Evolutionary conservation across 2,888 invertebrate genomes (phyloP).

Genomic region (Tribolium freemani): DNA sequence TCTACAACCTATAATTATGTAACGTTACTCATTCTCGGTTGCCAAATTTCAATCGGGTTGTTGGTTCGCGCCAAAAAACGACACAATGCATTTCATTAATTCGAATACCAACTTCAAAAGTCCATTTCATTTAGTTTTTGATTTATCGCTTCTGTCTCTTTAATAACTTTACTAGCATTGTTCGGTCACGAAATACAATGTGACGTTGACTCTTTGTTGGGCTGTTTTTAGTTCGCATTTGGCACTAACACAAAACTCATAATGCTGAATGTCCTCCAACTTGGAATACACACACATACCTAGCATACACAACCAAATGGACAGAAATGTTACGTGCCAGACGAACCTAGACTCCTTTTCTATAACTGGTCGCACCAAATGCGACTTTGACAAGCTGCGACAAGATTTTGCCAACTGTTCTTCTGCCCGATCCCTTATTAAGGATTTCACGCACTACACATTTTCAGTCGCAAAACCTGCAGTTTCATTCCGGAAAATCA

Average conservation of each 20-base stretch:
- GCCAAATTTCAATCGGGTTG: slow-evolving; percentile 15
- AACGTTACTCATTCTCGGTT: slow-evolving; percentile 30
- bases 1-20: slow-evolving; percentile 37
- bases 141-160: slow-evolving; percentile 34
- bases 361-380: slow-evolving; percentile 4
- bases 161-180: slow-evolving; percentile 32
- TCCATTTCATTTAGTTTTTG: slow-evolving; percentile 19
- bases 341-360: slow-evolving; percentile 19
- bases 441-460: no score
- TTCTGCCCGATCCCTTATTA: no score
- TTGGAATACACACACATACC: slow-evolving; percentile 24
- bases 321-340: slow-evolving; percentile 26
- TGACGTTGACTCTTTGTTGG: slow-evolving; percentile 29
- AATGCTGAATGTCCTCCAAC: slow-evolving; percentile 30
- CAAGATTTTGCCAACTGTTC: no score
- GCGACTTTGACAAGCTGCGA: background rate
- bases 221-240: slow-evolving; percentile 31
- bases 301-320: slow-evolving; percentile 16
- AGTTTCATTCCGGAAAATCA: no score
- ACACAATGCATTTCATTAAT: slow-evolving; percentile 6
- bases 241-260: slow-evolving; percentile 29
- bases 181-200: slow-evolving; percentile 31
- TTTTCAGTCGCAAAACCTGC: no score
- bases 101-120: background rate
- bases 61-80: slow-evolving; percentile 1